Evolutionary conservation across 1,140 invertebrate species (phyloP).

Genomic region (Philaenus spumarius): DNA sequence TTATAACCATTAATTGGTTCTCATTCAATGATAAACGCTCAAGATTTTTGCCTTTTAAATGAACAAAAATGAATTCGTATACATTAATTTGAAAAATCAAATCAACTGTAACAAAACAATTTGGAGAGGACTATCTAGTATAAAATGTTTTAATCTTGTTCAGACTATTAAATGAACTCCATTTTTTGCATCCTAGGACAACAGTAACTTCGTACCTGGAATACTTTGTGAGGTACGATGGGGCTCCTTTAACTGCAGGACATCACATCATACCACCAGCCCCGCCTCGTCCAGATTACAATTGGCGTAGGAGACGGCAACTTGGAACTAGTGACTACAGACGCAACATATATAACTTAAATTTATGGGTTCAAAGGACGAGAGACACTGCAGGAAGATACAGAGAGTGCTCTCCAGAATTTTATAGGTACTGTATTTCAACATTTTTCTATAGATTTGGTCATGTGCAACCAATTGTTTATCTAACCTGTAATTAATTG

Average conservation of each 20-base stretch:
- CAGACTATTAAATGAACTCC: background rate
- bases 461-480: no score
- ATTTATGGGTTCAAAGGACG: constrained; percentile 60
- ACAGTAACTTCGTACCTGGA: constrained; percentile 31
- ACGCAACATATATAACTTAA: constrained; percentile 65
- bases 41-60: no score
- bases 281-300: constrained; percentile 27
- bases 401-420: constrained; percentile 64
- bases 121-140: no score
- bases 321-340: constrained; percentile 45
- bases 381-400: constrained; percentile 54
- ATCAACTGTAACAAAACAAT: no score
- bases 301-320: constrained; percentile 30
- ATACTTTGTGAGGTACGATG: constrained; percentile 33
- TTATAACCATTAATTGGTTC: no score
- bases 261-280: background rate
- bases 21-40: no score
- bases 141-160: no score
- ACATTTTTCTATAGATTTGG: background rate
- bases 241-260: constrained; percentile 20
- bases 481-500: constrained; percentile 26
- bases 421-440: constrained; percentile 52
- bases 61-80: no score
- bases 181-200: constrained; percentile 28
- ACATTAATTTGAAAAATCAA: no score